phyloP scores from a whole-genome alignment of 2,113 vertebrate genomes.

The Paraplagusia blochii region DNA sequence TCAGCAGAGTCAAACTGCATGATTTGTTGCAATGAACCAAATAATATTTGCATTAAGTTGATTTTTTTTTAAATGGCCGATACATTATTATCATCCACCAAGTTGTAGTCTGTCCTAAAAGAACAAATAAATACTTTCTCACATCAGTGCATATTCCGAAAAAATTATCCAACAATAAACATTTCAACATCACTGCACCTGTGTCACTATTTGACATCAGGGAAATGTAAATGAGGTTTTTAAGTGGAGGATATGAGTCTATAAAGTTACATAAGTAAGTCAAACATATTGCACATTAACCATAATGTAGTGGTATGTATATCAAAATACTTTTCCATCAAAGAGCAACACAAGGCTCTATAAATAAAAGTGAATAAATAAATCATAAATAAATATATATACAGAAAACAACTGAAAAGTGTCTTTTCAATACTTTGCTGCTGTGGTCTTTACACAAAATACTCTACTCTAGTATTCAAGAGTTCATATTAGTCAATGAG shows the following conservation, averaged over 20 bases:
- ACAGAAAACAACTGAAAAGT: slow-evolving; percentile 16
- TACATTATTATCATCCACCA: slow-evolving; percentile 25
- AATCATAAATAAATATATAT: slow-evolving; percentile 45
- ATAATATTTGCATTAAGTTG: too few species aligned
- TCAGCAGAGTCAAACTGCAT: too few species aligned
- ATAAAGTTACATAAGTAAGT: not conserved
- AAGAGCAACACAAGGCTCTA: slow-evolving; percentile 12
- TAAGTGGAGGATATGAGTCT: too few species aligned
- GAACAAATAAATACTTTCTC: slow-evolving; percentile 29
- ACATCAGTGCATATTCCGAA: not conserved
- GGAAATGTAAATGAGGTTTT: not conserved
- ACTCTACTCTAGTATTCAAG: too few species aligned
- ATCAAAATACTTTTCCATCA: slow-evolving; percentile 13
- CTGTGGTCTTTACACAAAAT: too few species aligned
- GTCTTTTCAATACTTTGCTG: slow-evolving; percentile 9
- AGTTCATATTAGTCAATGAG: slow-evolving; percentile 32
- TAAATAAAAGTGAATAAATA: slow-evolving; percentile 59
- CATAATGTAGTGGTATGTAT: slow-evolving; percentile 62
- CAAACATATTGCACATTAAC: slow-evolving; percentile 50
- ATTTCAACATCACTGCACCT: not conserved
- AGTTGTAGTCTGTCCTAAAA: slow-evolving; percentile 40
- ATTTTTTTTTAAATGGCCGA: too few species aligned
- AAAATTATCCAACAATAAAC: not conserved
- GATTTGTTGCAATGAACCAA: slow-evolving; percentile 1
- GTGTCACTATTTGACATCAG: not conserved